phyloP scores from a whole-genome alignment of 2,113 vertebrate genomes.

The Cebus imitator region DNA sequence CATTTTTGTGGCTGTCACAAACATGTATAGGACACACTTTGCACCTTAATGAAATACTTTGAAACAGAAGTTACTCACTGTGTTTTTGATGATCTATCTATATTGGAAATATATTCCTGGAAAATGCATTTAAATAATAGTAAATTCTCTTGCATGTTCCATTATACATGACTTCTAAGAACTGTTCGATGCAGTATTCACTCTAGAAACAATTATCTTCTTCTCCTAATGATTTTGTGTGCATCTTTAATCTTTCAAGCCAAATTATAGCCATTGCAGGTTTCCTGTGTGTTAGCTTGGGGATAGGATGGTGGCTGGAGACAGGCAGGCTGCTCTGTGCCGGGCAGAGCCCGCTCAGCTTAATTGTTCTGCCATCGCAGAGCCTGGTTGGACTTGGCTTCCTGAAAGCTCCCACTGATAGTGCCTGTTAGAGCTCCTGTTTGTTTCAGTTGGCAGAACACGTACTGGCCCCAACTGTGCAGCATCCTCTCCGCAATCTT shows the following conservation, averaged over 20 bases:
- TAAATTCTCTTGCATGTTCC: constrained; percentile 56
- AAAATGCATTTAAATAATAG: neutral
- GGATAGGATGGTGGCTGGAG: accelerated
- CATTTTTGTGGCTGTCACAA: constrained; percentile 34
- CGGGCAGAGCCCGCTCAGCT: neutral
- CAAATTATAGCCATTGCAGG: neutral
- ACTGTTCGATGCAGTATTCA: constrained; percentile 17
- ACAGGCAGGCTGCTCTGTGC: neutral
- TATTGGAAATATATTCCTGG: constrained; percentile 36
- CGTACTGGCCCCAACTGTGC: accelerated
- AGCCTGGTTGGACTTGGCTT: neutral
- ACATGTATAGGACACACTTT: neutral
- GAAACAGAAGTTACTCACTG: neutral
- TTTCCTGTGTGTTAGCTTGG: neutral
- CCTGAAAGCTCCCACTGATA: neutral
- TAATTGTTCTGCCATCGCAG: neutral
- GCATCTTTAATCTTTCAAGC: neutral
- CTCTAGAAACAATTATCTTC: constrained; percentile 51
- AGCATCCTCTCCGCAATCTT: neutral
- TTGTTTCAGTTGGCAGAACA: neutral
- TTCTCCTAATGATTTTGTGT: neutral
- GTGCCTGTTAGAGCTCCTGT: neutral
- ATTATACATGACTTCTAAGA: constrained; percentile 59
- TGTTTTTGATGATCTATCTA: constrained; percentile 53
- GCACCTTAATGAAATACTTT: constrained; percentile 50